Evolutionary conservation across 2,888 invertebrate genomes (phyloP), one percentile per base, ranked within the genome.

Genomic region (Trilocha varians): DNA sequence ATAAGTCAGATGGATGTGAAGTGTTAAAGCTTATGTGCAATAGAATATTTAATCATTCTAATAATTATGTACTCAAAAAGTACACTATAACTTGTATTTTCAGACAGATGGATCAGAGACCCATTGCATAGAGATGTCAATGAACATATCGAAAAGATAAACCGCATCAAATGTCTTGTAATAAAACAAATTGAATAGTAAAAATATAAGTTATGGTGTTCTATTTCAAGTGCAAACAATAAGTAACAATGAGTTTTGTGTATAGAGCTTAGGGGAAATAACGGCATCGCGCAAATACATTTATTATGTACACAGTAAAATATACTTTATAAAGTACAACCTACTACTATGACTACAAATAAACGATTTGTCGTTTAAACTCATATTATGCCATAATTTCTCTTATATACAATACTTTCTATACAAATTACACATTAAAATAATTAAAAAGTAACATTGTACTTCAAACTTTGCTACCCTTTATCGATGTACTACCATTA

Each of bases 341-440:
- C 78, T 83, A 84, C 67, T 49, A 50, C 78, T 80, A 82, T 80
- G 80, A 83, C 84, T 83, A 84, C 65, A 72, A 80, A 82, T 78
- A 76, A 83, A 83, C 79, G 77, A 79, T 80, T 83, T 82, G 72
- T 78, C 78, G 74, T 78, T 83, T 79, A 82, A 75, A 73, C 72
- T 73, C 72, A 75, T 84, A 85, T 83, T 83, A 84, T 84, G 85
- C 79, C 82, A 84, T 83, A 83, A 71, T 84, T 79, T 59, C 76
- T 85, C 85, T 85, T 85, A 85, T 85, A 75, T 85, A 85, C 85
- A 85, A 71, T 74, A 80, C 8, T 77, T 55, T 65, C 78, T 84
- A 80, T 84, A 84, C 82, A 83, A 75, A n/a, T n/a, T 78, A 79
- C 69, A 68, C 57, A 55, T 77, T 71, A 76, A 73, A 80, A 75